These are phyloP conservation scores for Lacanobia oleracea DNA, from an alignment of 2,888 invertebrate genomes.

Conservation along the genomic window DNA sequence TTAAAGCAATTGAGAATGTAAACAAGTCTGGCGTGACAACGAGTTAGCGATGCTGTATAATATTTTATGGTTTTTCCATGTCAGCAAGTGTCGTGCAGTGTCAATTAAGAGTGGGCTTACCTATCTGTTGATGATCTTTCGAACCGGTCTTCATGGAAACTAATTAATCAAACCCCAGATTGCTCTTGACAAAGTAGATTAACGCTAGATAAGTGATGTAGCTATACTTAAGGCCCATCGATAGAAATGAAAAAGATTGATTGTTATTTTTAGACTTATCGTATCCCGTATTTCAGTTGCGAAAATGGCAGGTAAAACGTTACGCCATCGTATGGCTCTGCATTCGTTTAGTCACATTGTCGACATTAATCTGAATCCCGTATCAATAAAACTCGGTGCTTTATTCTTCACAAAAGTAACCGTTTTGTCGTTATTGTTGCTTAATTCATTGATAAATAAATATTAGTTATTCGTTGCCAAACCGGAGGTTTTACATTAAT, in stretches of 20 bases:
- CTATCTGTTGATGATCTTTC: slow-evolving; percentile 27
- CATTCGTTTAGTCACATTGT: slow-evolving; percentile 36
- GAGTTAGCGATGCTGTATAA: slow-evolving; percentile 34
- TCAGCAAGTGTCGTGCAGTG: slow-evolving; percentile 33
- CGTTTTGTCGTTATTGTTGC: slow-evolving; percentile 7
- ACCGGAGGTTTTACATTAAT: background rate
- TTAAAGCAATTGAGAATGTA: slow-evolving; percentile 36
- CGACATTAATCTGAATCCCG: slow-evolving; percentile 15
- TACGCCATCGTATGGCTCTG: slow-evolving; percentile 1
- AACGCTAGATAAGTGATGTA: background rate
- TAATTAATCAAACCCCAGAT: slow-evolving; percentile 32
- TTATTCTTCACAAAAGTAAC: slow-evolving; percentile 9
- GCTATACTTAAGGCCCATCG: background rate
- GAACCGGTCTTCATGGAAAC: slow-evolving; percentile 55
- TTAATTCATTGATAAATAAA: slow-evolving; percentile 26
- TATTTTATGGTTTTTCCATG: slow-evolving; percentile 59
- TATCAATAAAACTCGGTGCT: slow-evolving; percentile 49
- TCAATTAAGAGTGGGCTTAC: slow-evolving; percentile 45
- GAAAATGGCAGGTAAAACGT: slow-evolving; percentile 22
- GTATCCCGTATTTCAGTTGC: slow-evolving; percentile 21
- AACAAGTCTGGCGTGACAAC: slow-evolving; percentile 37
- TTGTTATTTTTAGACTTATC: slow-evolving; percentile 20
- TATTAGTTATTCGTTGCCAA: background rate
- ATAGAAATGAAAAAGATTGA: background rate
- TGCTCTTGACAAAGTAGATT: slow-evolving; percentile 10